Conservation (phyloP, 2,113 vertebrate genomes). For the Tricholaema leucomelas region DNA sequence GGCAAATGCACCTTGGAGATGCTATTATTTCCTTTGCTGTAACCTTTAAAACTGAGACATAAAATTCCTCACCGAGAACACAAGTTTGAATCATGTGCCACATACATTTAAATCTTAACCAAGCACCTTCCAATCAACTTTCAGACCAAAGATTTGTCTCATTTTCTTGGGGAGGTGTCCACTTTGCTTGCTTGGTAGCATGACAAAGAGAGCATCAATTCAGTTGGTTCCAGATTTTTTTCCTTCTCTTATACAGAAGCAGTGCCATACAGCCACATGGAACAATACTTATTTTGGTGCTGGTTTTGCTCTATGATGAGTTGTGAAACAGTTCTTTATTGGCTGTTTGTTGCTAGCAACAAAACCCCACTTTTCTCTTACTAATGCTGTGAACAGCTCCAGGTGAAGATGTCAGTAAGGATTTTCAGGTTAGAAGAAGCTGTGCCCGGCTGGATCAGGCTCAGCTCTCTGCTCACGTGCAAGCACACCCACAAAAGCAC, state of each 20-base stretch:
- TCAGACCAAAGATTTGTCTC: background rate
- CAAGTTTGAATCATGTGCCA: background rate
- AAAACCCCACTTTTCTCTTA: background rate
- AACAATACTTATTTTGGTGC: background rate
- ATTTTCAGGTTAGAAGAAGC: background rate
- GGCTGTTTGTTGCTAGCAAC: background rate
- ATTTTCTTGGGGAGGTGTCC: background rate
- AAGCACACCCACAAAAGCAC: background rate
- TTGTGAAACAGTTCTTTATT: background rate
- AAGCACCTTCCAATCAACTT: background rate
- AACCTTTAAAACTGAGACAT: slow-evolving; percentile 13
- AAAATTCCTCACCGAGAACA: slow-evolving; percentile 25
- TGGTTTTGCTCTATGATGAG: background rate
- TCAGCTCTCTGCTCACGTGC: background rate
- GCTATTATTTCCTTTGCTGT: slow-evolving; percentile 26
- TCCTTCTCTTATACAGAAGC: background rate
- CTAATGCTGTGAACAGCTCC: background rate
- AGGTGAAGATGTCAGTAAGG: background rate
- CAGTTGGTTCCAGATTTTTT: background rate
- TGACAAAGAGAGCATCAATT: slow-evolving; percentile 11
- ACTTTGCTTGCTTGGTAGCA: background rate
- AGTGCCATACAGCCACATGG: background rate
- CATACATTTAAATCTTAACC: slow-evolving; percentile 17
- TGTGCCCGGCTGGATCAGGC: background rate
- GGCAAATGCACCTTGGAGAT: slow-evolving; percentile 33